These are phyloP conservation scores for Corythornis madagascariensis DNA, from an alignment of 2,113 vertebrate genomes.

Conservation along the genomic window DNA sequence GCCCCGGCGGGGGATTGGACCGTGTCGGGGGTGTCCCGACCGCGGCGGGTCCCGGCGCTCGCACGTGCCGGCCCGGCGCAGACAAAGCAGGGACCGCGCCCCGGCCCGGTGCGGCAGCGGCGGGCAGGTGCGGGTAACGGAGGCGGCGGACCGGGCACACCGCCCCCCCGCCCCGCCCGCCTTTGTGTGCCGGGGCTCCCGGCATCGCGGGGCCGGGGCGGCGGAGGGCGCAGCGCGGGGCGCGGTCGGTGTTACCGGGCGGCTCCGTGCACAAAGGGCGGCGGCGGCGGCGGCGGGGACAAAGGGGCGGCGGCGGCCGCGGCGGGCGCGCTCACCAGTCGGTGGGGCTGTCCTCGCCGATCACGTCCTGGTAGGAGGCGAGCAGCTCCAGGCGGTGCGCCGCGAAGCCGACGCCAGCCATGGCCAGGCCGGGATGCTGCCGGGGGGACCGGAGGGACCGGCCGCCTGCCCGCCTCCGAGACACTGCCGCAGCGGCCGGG, in stretches of 20 bases:
- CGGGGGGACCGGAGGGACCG: constrained; percentile 16
- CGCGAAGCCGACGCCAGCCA: constrained; percentile 78
- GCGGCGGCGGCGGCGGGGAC: neutral
- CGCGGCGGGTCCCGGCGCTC: neutral
- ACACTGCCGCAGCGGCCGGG: constrained; percentile 70
- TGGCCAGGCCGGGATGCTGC: constrained; percentile 65
- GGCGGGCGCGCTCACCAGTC: constrained; percentile 77
- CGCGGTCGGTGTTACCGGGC: neutral
- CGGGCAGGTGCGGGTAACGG: neutral
- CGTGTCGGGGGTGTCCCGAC: neutral
- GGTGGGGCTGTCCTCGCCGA: constrained; percentile 75
- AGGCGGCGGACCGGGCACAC: neutral
- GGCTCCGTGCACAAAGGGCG: constrained; percentile 25
- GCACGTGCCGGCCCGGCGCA: constrained; percentile 12
- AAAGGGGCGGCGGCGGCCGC: constrained; percentile 14
- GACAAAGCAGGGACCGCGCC: constrained; percentile 21
- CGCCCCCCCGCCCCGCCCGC: constrained; percentile 48
- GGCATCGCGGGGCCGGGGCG: neutral
- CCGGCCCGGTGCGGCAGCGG: neutral
- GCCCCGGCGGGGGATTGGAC: neutral
- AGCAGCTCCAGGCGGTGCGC: constrained; percentile 80
- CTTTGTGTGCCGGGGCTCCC: constrained; percentile 44
- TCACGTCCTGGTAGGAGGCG: constrained; percentile 80
- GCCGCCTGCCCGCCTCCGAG: constrained; percentile 64
- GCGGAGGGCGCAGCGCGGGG: neutral